Conservation (phyloP, 2,797 vertebrate genomes). For the Ara ararauna region DNA sequence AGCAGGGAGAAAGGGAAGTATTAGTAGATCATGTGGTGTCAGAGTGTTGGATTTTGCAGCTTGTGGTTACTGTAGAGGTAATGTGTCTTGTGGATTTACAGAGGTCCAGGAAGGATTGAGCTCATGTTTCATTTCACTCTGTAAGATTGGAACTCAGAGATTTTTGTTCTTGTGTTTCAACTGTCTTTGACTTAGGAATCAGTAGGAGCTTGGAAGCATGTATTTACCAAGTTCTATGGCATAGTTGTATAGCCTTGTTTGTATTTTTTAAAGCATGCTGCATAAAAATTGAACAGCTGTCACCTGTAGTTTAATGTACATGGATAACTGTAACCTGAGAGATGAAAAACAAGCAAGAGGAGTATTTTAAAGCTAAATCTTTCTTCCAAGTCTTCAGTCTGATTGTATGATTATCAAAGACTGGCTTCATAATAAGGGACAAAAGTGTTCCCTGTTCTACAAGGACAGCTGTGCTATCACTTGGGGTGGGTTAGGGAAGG, state of each 20-base stretch:
- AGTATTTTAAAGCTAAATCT: neutral
- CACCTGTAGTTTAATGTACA: neutral
- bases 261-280: neutral
- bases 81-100: neutral
- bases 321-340: neutral
- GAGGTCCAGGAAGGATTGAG: neutral
- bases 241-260: neutral
- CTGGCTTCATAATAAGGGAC: neutral
- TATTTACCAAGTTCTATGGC: neutral
- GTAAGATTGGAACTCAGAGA: neutral
- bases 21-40: neutral
- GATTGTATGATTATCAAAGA: neutral
- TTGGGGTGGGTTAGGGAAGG: too few species aligned
- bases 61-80: neutral
- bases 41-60: neutral
- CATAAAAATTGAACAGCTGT: neutral
- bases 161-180: neutral
- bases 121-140: neutral
- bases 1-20: neutral
- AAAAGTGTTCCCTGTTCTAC: neutral
- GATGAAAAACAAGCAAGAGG: neutral
- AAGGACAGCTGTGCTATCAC: neutral
- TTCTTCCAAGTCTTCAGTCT: neutral
- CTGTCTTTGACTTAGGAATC: neutral
- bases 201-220: neutral